A percentile compares a stretch with the other conserved stretches of the same genome.
phyloP scores from a whole-genome alignment of 2,888 invertebrate genomes.

The Ganaspis brasiliensis region DNA sequence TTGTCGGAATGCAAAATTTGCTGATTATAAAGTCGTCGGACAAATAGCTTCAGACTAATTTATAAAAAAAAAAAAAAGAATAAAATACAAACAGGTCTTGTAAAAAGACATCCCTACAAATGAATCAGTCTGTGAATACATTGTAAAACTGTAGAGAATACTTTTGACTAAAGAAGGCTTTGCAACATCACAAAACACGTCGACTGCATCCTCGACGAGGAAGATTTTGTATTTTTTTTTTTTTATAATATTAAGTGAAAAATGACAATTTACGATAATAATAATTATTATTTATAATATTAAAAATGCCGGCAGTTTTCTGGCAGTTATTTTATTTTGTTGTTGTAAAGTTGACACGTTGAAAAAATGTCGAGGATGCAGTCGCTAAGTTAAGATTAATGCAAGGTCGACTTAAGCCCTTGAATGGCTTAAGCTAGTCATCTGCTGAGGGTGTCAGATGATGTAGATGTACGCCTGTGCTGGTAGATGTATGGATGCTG shows the following conservation, averaged over 20 bases:
- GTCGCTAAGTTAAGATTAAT: constrained; percentile 27
- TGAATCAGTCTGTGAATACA: constrained; percentile 38
- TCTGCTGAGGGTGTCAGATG: constrained; percentile 80
- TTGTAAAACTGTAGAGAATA: constrained; percentile 36
- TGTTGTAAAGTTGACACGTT: too few relatives aligned
- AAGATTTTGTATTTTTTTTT: neutral
- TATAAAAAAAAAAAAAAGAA: neutral
- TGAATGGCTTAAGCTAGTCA: constrained; percentile 70
- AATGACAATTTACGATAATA: neutral
- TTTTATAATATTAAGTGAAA: neutral
- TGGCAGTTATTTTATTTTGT: constrained; percentile 20
- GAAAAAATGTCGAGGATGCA: neutral
- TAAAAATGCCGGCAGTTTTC: constrained; percentile 4
- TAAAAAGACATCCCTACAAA: constrained; percentile 32
- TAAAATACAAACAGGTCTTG: neutral
- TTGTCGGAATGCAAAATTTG: constrained; percentile 11
- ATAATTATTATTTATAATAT: neutral
- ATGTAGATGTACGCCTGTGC: constrained; percentile 77
- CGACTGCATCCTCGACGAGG: constrained; percentile 21
- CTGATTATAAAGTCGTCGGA: constrained; percentile 26
- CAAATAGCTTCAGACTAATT: constrained; percentile 25
- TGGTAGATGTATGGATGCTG: constrained; percentile 80
- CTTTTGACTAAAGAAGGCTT: constrained; percentile 33
- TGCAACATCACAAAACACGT: constrained; percentile 23
- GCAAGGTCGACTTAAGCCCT: constrained; percentile 40